Conservation (phyloP, 2,797 vertebrate species). For the Anguilla anguilla region DNA sequence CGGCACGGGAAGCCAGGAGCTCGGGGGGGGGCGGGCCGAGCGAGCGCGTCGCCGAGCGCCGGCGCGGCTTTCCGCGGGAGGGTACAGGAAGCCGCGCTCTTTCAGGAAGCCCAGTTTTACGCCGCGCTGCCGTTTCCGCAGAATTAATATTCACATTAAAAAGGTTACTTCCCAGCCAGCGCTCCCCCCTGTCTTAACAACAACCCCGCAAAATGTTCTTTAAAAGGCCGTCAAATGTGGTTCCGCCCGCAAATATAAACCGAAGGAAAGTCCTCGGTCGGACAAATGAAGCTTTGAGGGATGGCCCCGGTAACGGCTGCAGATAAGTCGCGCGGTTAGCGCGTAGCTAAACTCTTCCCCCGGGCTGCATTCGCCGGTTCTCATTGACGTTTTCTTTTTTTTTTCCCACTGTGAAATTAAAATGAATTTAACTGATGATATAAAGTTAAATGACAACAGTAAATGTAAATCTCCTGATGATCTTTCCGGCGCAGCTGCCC, state of each 20-base stretch:
- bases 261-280: background rate
- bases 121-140: background rate
- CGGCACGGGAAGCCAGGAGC: background rate
- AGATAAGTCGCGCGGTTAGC: background rate
- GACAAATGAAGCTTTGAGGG: background rate
- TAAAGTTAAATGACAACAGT: conserved; percentile 20
- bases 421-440: conserved; percentile 16
- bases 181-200: background rate
- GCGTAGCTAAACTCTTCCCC: background rate
- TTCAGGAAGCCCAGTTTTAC: background rate
- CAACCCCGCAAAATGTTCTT: background rate
- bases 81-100: background rate
- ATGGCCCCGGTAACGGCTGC: background rate
- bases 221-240: background rate
- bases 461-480: conserved; percentile 17
- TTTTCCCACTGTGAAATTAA: background rate
- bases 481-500: conserved; percentile 1
- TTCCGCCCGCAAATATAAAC: background rate
- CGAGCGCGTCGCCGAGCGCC: background rate
- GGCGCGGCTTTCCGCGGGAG: background rate
- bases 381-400: background rate
- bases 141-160: background rate
- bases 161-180: background rate
- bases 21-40: background rate
- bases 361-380: background rate